A percentile compares a stretch with the other conserved stretches of the same genome.
Evolutionary conservation across 2,113 vertebrate genomes (phyloP).

Genomic region (Bubo blakistoni): DNA sequence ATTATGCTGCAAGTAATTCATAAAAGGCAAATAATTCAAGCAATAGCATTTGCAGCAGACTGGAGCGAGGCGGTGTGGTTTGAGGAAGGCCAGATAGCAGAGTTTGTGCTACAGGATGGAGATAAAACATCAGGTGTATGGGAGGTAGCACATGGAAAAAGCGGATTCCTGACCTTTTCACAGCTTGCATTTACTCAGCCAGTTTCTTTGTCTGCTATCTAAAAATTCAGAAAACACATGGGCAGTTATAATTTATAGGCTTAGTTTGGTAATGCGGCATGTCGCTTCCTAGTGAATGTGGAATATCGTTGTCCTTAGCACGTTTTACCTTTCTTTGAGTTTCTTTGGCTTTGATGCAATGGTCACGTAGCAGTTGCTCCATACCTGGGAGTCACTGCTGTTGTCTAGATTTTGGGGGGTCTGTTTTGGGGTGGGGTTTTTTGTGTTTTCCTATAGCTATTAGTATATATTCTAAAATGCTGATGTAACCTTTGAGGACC

Average conservation of each 20-base stretch:
- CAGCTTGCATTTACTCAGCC: not conserved
- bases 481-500: not conserved
- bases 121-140: not conserved
- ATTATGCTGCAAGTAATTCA: not conserved
- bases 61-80: not conserved
- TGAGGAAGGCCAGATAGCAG: not conserved
- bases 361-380: not conserved
- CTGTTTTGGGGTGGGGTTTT: not conserved
- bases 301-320: fast-evolving
- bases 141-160: not conserved
- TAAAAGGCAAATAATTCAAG: not conserved
- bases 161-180: not conserved
- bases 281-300: fast-evolving
- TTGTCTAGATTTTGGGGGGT: fast-evolving
- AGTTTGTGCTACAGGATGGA: not conserved
- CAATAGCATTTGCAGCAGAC: not conserved
- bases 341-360: not conserved
- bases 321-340: fast-evolving
- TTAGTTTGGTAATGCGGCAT: fast-evolving
- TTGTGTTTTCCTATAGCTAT: fast-evolving
- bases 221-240: fast-evolving
- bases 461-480: not conserved
- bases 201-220: not conserved
- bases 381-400: fast-evolving
- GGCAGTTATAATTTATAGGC: fast-evolving